Evolutionary conservation across 23 tunicate genomes (phyloP), one percentile per base, ranked within the genome.

Genomic region (Clavelina lepadiformis): DNA sequence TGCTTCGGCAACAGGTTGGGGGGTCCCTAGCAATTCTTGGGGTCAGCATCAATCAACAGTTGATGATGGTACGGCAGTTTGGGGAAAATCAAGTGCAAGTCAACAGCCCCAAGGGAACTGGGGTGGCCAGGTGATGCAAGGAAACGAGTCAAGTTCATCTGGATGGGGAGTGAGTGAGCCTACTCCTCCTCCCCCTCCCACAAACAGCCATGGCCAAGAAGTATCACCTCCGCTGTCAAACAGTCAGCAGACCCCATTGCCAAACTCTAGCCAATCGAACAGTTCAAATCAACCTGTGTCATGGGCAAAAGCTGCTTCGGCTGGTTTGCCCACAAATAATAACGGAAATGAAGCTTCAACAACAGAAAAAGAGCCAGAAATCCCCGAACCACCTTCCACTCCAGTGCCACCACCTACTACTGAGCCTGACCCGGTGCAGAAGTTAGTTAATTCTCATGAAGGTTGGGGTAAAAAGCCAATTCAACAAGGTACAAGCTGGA

Each of bases 381-480:
- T 46, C 31, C 63, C 51, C 21, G 18, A 34, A 15, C 51, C 71
- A 34, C 54, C 62, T 1, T 46, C 30, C 44, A 58, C 56, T 44
- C 58, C 61, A 29, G 33, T 38, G 29, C 62, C 66, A 53, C 15
- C 81, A 13, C 28, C 64, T 35, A 22, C 66, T 30, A 33, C 33
- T 3, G 86, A 79, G 20, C 36, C 72, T 2, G 96, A 79, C 31
- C 86, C 80, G 3, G 73, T 87, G 1, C 96, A 87, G 25, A 77
- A 79, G 73, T 62, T 79, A 21, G 96, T 87, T 0, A 87, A 87
- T 45, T 87, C 86, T 15, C 96, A 87, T 74, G 96, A 87, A 66
- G 96, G 96, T 34, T 87, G 96, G 96, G 96, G 96, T 0, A 87
- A 79, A 41, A 87, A 61, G 59, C 96, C 96, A 18, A 73, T 87